Base-by-base conservation (phyloP, 2,888 invertebrate species). In the Andrena bicolor region DNA sequence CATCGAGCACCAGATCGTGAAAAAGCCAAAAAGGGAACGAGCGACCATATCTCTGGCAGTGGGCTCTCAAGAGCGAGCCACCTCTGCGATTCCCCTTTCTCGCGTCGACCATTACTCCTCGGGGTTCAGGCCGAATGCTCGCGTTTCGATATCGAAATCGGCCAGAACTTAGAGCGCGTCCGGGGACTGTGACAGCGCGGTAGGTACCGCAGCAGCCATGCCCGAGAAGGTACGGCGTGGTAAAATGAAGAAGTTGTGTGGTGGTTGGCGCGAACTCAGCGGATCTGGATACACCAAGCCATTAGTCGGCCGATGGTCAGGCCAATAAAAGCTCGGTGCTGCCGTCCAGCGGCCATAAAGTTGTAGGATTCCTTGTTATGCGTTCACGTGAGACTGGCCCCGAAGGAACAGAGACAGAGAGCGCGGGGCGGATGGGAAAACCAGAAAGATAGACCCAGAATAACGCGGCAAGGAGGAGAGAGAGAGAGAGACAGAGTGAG, bases 361-460 rank as follows among this genome's bases (percentile, higher is more conserved):
- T 91, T 90, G 85, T 85, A 87, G 87, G 89, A 91, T 91, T 91
- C 90, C 91, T 92, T 89, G 90, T 90, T 91, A 90, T 89, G 86
- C 84, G 85, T 53, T 80, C 84, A 80, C 68, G 82, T 68, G 80
- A 76, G 77, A 73, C 75, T 49, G 66, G 32, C 23, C 80, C 51
- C 49, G 63, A 41, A 58, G 63, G 28, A 72, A 48, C 10, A n/a
- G 61, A 56, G 53, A 68, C 60, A 69, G 60, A 71, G 49, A 60
- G 63, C 16, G 7, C 30, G 30, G 35, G 26, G 51, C 65, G 51
- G 71, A 20, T 6, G 32, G 58, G 53, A 71, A 48, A 64, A 69
- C 48, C 41, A 74, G 61, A 58, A 30, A 26, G 70, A 78, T 51
- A 56, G 68, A 72, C 75, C 53, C 60, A 64, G 80, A 77, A 20